Evolutionary conservation across 2,113 vertebrate genomes (phyloP), one percentile per base, ranked within the genome.

Genomic region (Lampris megalopsis): DNA sequence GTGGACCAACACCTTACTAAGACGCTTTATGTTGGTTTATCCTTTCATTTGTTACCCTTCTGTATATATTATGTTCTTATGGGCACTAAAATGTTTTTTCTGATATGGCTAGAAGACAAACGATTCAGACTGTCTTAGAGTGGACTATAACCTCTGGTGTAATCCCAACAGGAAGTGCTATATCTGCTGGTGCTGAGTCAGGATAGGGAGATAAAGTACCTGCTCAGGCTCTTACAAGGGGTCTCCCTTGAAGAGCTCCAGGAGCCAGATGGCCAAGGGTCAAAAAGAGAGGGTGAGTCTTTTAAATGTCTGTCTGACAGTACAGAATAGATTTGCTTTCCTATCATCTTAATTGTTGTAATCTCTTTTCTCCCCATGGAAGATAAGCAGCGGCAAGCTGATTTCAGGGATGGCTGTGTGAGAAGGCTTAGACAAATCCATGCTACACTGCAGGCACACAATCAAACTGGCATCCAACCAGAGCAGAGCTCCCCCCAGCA

Each of bases 141-240:
- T 47, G n/a, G 56, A 73, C 47, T 5, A 66, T 66, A 42, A 75
- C 11, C 10, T 63, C 52, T 83, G 49, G 37, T 60, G 1, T 61
- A 50, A 66, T 85, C 70, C 38, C 68, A 77, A 59, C 90, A 92
- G 89, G 77, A 87, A 1, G 52, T 89, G 75, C 84, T 94, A 70
- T 90, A 93, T 81, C 43, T 72, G 67, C 56, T 95, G 71, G 85
- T 94, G 73, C 72, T 89, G 78, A 88, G 74, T 87, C 92, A 94
- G 80, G 92, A 94, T 62, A 73, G 86, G 79, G 93, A 94, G 84
- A 91, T 91, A 63, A 82, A 81, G 72, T 84, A 79, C 8, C 86
- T 95, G 54, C 60, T 94, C 50, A 79, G 75, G 48, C 47, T 93
- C 60, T 60, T 93, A 13, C 83, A 86, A 3, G 80, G 65, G n/a